phyloP scores from a whole-genome alignment of 2,888 invertebrate genomes.

The Volucella bombylans region DNA sequence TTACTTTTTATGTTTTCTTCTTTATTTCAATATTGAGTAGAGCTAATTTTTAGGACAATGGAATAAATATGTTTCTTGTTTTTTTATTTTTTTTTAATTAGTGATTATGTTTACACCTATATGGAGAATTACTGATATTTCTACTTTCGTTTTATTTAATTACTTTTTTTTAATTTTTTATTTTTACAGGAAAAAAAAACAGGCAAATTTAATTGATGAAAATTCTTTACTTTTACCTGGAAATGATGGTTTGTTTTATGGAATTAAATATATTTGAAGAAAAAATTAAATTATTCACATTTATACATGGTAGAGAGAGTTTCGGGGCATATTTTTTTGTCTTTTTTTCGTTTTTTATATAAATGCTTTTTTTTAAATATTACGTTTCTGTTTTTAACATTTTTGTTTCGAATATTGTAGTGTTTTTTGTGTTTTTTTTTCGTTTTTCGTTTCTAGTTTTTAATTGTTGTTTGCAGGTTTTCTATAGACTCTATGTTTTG shows the following conservation, averaged over 20 bases:
- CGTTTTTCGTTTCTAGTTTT: conserved; percentile 38
- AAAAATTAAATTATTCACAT: conserved; percentile 49
- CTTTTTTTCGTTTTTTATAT: conserved; percentile 15
- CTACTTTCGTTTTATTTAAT: conserved; percentile 8
- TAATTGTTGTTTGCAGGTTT: conserved; percentile 37
- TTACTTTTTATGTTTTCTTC: conserved; percentile 2
- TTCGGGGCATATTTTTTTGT: conserved; percentile 35
- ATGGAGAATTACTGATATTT: conserved; percentile 44
- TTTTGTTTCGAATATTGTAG: conserved; percentile 21
- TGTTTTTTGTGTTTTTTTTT: conserved; percentile 18
- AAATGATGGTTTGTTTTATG: neutral
- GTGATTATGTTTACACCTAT: conserved; percentile 56
- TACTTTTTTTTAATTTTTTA: too few species aligned
- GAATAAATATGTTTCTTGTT: conserved; percentile 28
- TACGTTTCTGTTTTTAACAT: conserved; percentile 14
- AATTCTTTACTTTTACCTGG: neutral
- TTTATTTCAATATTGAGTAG: conserved; percentile 19
- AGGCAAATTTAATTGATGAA: conserved; percentile 23
- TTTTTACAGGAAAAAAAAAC: too few species aligned
- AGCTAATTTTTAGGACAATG: conserved; percentile 38
- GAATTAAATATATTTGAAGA: neutral
- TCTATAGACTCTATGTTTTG: conserved; percentile 48
- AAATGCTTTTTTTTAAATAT: conserved; percentile 21
- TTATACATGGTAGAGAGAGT: conserved; percentile 48
- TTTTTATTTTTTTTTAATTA: conserved; percentile 9